A percentile compares a stretch with the other conserved stretches of the same genome.
These are phyloP conservation scores for Melanargia galathea DNA, from an alignment of 2,888 invertebrate genomes.

Conservation along the genomic window DNA sequence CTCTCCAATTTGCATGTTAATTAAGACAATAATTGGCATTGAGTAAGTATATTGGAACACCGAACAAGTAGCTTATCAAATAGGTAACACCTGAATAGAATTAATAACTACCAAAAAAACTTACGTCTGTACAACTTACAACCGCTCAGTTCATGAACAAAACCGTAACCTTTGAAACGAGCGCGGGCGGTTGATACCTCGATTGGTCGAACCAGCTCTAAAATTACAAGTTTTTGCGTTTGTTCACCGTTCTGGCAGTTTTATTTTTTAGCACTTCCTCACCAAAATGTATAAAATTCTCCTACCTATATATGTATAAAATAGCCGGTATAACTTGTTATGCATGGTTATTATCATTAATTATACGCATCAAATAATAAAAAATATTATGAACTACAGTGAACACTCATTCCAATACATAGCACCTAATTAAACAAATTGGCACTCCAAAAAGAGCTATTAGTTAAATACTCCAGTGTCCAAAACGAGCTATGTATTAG, in stretches of 20 bases:
- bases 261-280: constrained; percentile 61
- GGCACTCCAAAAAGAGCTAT: too few relatives aligned
- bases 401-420: neutral
- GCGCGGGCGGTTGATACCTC: constrained; percentile 55
- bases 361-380: neutral
- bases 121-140: neutral
- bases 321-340: constrained; percentile 23
- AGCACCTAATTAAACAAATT: too few relatives aligned
- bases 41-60: too few relatives aligned
- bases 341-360: constrained; percentile 14
- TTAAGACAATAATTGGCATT: too few relatives aligned
- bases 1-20: too few relatives aligned
- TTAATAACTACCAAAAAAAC: neutral
- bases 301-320: constrained; percentile 28
- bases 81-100: neutral
- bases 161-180: constrained; percentile 28
- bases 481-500: too few relatives aligned
- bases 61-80: neutral
- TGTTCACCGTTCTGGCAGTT: constrained; percentile 56
- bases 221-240: constrained; percentile 67
- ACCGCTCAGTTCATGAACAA: constrained; percentile 16
- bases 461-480: too few relatives aligned
- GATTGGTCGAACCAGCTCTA: constrained; percentile 72
- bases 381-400: neutral
- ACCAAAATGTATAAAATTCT: constrained; percentile 51